These are phyloP conservation scores for Pavo muticus DNA, from an alignment of 2,113 vertebrate species.

Conservation along the genomic window DNA sequence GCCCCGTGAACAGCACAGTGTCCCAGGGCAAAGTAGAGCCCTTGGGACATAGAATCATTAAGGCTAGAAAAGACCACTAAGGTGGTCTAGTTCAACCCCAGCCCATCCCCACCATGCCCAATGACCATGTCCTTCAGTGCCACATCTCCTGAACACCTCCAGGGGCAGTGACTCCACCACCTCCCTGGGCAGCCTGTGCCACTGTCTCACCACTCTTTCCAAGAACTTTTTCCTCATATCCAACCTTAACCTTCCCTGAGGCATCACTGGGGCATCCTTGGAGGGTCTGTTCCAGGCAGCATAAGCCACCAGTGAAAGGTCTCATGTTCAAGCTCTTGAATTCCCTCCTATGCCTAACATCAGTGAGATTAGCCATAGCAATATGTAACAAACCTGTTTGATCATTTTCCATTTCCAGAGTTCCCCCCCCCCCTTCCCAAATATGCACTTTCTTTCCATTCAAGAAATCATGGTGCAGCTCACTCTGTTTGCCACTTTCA, in stretches of 20 bases:
- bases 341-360: neutral
- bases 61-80: too few species aligned
- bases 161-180: too few species aligned
- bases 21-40: neutral
- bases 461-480: neutral
- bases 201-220: too few species aligned
- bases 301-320: fast-evolving
- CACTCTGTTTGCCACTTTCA: fast-evolving
- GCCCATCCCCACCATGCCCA: too few species aligned
- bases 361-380: fast-evolving
- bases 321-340: fast-evolving
- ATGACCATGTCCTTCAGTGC: too few species aligned
- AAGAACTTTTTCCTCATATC: too few species aligned
- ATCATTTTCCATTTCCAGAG: neutral
- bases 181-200: too few species aligned
- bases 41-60: neutral
- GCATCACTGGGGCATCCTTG: fast-evolving
- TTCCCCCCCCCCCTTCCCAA: too few species aligned
- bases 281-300: fast-evolving
- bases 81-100: too few species aligned
- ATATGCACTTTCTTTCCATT: too few species aligned
- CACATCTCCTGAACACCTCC: too few species aligned
- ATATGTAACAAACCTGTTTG: fast-evolving
- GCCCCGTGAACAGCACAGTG: fast-evolving
- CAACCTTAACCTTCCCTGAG: too few species aligned